These are phyloP conservation scores for Cavia aperea DNA, from an alignment of 2,113 vertebrate genomes.

Conservation along the genomic window DNA sequence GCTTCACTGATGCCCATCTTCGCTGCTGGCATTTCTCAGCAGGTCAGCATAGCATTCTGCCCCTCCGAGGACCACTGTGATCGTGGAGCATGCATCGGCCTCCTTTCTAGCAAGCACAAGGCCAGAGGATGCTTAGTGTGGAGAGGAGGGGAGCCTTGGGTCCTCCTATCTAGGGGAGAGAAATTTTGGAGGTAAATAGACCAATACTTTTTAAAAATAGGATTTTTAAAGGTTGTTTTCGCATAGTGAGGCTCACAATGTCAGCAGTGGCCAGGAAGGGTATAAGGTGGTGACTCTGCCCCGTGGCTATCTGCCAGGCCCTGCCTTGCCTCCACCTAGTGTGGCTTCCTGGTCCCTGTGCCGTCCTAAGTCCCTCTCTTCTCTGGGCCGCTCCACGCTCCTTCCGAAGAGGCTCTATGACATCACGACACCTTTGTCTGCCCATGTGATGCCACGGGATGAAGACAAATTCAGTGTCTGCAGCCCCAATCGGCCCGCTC, in stretches of 20 bases:
- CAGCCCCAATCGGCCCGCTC: fast-evolving
- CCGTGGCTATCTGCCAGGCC: neutral
- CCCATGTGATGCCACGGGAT: fast-evolving
- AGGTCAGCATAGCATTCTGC: neutral
- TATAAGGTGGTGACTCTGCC: neutral
- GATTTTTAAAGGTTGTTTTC: constrained; percentile 31
- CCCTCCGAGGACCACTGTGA: fast-evolving
- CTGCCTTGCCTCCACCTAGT: fast-evolving
- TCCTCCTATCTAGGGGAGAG: neutral
- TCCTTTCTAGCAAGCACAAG: neutral
- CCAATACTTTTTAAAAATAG: neutral
- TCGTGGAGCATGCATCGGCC: fast-evolving
- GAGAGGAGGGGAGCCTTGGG: neutral
- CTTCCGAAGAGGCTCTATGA: neutral
- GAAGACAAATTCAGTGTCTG: fast-evolving
- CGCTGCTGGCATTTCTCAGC: neutral
- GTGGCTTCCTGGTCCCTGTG: neutral
- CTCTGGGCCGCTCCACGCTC: neutral
- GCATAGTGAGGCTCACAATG: neutral
- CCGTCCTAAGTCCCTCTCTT: neutral
- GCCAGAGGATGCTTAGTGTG: fast-evolving
- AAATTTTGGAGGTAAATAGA: constrained; percentile 30
- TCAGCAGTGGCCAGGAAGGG: neutral
- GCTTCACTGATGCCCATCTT: no score
- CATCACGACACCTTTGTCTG: fast-evolving